Evolutionary conservation across 2,888 invertebrate genomes (phyloP).

Genomic region (Perizoma affinitatum): DNA sequence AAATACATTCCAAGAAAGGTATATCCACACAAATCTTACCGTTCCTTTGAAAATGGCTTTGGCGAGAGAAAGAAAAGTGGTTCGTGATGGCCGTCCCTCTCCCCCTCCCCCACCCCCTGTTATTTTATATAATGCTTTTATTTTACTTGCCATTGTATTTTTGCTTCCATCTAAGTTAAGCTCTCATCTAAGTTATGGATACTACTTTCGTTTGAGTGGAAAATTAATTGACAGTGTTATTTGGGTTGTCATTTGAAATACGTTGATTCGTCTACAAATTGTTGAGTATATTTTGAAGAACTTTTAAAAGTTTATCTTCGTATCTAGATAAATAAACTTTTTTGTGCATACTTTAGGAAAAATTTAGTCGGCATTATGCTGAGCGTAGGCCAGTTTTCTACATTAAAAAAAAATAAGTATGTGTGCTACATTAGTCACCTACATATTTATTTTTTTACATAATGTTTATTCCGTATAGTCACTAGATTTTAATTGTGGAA

Average conservation of each 20-base stretch:
- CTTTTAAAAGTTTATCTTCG: too few relatives aligned
- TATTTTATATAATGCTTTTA: slow-evolving; percentile 68
- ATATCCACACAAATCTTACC: slow-evolving; percentile 49
- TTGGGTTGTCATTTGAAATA: slow-evolving; percentile 6
- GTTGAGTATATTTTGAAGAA: too few relatives aligned
- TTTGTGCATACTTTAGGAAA: too few relatives aligned
- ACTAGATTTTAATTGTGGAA: too few relatives aligned
- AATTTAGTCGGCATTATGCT: too few relatives aligned
- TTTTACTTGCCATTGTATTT: slow-evolving; percentile 69
- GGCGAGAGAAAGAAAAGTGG: slow-evolving; percentile 77
- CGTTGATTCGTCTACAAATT: too few relatives aligned
- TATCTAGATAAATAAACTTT: too few relatives aligned
- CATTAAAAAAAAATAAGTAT: too few relatives aligned
- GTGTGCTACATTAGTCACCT: too few relatives aligned
- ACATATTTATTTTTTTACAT: too few relatives aligned
- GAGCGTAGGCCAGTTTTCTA: too few relatives aligned
- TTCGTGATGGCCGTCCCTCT: slow-evolving; percentile 56
- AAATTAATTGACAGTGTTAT: slow-evolving; percentile 9
- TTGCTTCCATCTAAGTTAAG: slow-evolving; percentile 48
- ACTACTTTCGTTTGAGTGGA: slow-evolving; percentile 8
- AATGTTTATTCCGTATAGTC: too few relatives aligned
- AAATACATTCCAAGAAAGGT: slow-evolving; percentile 3
- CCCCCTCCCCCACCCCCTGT: slow-evolving; percentile 42
- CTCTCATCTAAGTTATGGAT: slow-evolving; percentile 35
- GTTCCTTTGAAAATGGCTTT: slow-evolving; percentile 58